Evolutionary conservation across 2,113 vertebrate species (phyloP), one percentile per base, ranked within the genome.

Genomic region (Orcinus orca): DNA sequence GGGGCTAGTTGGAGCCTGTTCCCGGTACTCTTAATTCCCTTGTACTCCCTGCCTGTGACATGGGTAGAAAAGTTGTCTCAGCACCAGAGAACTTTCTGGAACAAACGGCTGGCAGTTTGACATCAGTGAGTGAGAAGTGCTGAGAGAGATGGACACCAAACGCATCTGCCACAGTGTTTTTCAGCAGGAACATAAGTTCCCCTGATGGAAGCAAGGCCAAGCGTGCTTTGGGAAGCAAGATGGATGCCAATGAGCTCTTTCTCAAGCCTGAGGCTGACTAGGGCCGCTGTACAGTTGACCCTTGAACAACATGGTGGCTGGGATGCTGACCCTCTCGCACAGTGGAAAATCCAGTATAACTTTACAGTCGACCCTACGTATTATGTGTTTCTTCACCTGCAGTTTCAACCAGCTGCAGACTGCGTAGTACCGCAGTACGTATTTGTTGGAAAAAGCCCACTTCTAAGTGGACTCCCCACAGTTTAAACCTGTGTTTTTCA

Each of bases 401-500:
- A 11, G 33, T 3, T 26, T n/a, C 53, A 36, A 15, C 53, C n/a
- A 80, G 26, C n/a, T n/a, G 14, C 53, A 58, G 53, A 38, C 4
- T 1, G 6, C 2, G 0, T 38, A 36, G 50, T 12, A 4, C 20
- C 8, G 3, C 18, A 6, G 21, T 14, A 55, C 50, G 14, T 36
- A 4, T 55, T 80, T 55, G n/a, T 44, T 15, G 55, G 23, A 77
- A 77, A 77, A 31, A 13, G 33, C 1, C 13, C 33, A 25, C 8
- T 12, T 80, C 1, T 25, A 25, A 58, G 50, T 80, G 77, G 50
- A 25, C 2, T 53, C 0, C n/a, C 33, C 77, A 23, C 50, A 55
- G 77, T 55, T 36, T 55, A 36, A 80, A 8, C 50, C 7, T 25
- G 76, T 25, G 31, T 79, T 55, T 31, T 55, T 80, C 76, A n/a